Conservation (phyloP, 2,888 invertebrate species). For the Drosophila borealis region DNA sequence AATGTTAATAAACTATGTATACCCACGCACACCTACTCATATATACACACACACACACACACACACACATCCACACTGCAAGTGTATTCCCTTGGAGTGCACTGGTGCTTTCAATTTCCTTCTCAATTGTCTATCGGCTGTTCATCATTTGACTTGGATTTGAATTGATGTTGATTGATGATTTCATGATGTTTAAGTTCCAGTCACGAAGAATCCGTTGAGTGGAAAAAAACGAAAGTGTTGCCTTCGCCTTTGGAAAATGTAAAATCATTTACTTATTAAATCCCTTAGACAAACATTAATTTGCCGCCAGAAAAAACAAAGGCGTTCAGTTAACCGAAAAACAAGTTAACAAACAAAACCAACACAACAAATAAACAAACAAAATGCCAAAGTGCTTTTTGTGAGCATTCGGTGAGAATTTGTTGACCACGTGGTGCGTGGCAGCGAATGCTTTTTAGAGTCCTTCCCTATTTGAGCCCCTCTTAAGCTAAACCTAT, state of each 20-base stretch:
- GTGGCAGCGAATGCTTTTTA: conserved; percentile 23
- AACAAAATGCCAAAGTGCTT: conserved; percentile 66
- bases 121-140: conserved; percentile 50
- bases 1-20: conserved; percentile 53
- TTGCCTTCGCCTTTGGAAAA: conserved; percentile 32
- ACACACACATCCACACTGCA: background rate
- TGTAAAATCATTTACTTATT: conserved; percentile 79
- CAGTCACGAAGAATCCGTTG: conserved; percentile 1
- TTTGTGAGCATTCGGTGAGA: conserved; percentile 27
- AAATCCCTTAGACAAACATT: conserved; percentile 78
- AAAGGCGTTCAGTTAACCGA: conserved; percentile 58
- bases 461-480: background rate
- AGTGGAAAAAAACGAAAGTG: background rate
- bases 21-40: conserved; percentile 7
- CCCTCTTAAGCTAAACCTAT: conserved; percentile 15
- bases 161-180: conserved; percentile 75
- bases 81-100: conserved; percentile 2
- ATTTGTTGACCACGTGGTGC: conserved; percentile 34
- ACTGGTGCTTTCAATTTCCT: conserved; percentile 49
- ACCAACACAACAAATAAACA: conserved; percentile 42
- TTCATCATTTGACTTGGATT: conserved; percentile 64
- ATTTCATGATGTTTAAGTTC: conserved; percentile 43
- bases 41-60: background rate
- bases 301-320: conserved; percentile 69
- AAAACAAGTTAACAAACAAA: conserved; percentile 51